Conservation (phyloP, 1,140 invertebrate species). For the Gonatopus flavifemur region DNA sequence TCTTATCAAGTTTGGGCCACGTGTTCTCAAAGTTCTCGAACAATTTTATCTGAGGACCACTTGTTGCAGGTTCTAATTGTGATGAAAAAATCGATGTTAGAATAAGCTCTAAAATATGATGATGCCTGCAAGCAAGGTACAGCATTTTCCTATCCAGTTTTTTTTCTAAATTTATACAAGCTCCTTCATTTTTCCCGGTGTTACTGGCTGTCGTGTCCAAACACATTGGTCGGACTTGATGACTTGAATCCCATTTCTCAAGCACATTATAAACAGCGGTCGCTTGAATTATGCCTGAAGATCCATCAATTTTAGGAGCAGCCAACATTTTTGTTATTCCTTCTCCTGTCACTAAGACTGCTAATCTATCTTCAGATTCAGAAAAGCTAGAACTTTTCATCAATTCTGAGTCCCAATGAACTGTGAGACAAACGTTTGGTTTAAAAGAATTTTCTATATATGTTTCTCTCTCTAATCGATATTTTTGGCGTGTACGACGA, state of each 20-base stretch:
- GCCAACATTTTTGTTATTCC: slow-evolving; percentile 6
- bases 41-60: slow-evolving; percentile 12
- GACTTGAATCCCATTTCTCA: slow-evolving; percentile 5
- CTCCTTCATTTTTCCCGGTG: slow-evolving; percentile 23
- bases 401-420: slow-evolving; percentile 15
- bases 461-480: slow-evolving; percentile 9
- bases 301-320: slow-evolving; percentile 6
- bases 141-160: slow-evolving; percentile 16
- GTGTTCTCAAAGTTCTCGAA: slow-evolving; percentile 6
- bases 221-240: slow-evolving; percentile 10
- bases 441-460: too few relatives aligned
- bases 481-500: slow-evolving; percentile 11
- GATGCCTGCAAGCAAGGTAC: slow-evolving; percentile 33
- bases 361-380: slow-evolving; percentile 11
- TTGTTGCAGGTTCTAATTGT: slow-evolving; percentile 2
- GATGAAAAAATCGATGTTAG: slow-evolving; percentile 20
- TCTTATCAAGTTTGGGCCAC: slow-evolving; percentile 19
- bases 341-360: slow-evolving; percentile 12
- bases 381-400: slow-evolving; percentile 6
- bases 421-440: slow-evolving; percentile 12
- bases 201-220: slow-evolving; percentile 21
- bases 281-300: slow-evolving; percentile 9
- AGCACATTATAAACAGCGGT: slow-evolving; percentile 6
- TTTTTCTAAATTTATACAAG: slow-evolving; percentile 16
- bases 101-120: slow-evolving; percentile 35